These are phyloP conservation scores for Podarcis muralis DNA, from an alignment of 2,113 vertebrate species.

Conservation along the genomic window DNA sequence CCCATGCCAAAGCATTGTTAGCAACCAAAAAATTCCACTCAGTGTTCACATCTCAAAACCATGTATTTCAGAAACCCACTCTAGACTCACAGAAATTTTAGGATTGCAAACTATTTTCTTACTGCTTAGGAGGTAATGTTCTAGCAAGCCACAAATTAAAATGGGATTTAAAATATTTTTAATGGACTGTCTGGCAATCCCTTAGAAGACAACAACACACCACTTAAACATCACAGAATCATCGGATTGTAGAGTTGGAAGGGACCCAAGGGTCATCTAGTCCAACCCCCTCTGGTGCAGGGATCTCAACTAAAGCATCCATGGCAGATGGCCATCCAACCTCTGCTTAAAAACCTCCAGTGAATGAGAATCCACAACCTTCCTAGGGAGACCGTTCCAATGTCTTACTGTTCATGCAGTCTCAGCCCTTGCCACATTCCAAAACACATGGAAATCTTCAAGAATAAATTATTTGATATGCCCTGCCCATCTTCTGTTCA, in stretches of 20 bases:
- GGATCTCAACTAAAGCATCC: too few species aligned
- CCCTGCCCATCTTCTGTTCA: too few species aligned
- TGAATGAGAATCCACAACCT: background rate
- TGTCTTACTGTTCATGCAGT: too few species aligned
- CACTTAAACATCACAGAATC: background rate
- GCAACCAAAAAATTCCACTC: background rate
- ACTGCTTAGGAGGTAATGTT: background rate
- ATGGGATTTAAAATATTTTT: background rate
- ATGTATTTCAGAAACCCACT: background rate
- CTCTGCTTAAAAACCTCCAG: too few species aligned
- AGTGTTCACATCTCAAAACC: background rate
- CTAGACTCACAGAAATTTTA: background rate
- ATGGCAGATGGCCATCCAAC: too few species aligned
- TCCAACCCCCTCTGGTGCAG: too few species aligned
- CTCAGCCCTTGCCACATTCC: too few species aligned
- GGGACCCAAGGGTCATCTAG: too few species aligned
- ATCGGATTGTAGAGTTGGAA: too few species aligned
- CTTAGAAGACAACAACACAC: background rate
- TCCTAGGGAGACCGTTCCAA: too few species aligned
- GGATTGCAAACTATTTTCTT: constrained; percentile 10
- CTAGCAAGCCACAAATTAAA: background rate
- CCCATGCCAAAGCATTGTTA: background rate
- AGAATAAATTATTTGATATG: too few species aligned
- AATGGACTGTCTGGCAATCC: background rate
- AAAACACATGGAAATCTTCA: too few species aligned